Percentiles rank a stretch among this genome's conserved stretches.
Conservation (phyloP, 2,797 vertebrate genomes). For the Loris lydekkerianus region DNA sequence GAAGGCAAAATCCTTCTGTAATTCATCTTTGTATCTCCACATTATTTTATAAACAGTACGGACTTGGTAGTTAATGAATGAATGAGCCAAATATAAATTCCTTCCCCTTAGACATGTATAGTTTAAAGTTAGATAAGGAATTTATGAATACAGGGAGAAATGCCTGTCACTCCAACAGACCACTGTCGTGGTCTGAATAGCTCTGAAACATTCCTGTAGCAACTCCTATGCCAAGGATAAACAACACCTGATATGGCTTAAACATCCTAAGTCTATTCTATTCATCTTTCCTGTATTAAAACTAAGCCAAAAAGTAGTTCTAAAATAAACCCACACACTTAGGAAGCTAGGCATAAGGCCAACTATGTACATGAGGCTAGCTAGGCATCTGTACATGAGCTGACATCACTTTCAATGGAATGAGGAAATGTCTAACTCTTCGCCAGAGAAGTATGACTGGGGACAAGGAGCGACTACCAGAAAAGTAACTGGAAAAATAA, state of each 20-base stretch:
- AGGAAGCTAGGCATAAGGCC: not conserved
- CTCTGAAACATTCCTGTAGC: not conserved
- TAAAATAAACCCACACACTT: not conserved
- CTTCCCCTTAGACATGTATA: not conserved
- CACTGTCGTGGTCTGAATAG: not conserved
- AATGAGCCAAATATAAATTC: constrained; percentile 7
- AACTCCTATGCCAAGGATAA: not conserved
- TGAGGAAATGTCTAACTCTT: not conserved
- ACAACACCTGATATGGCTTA: not conserved
- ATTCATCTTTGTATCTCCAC: not conserved
- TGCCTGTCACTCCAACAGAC: not conserved
- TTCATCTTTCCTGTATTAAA: not conserved
- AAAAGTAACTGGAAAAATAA: constrained; percentile 8
- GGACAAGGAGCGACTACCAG: not conserved
- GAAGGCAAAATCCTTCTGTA: not conserved
- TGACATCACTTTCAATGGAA: not conserved
- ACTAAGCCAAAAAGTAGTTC: not conserved
- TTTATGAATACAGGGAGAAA: not conserved
- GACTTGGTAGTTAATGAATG: not conserved
- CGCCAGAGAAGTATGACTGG: not conserved
- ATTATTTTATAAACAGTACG: constrained; percentile 11
- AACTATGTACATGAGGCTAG: no score
- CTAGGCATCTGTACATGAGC: not conserved
- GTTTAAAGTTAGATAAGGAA: not conserved
- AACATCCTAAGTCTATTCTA: not conserved